Evolutionary conservation across 2,797 vertebrate species (phyloP).

Genomic region (Pseudochromis fuscus): DNA sequence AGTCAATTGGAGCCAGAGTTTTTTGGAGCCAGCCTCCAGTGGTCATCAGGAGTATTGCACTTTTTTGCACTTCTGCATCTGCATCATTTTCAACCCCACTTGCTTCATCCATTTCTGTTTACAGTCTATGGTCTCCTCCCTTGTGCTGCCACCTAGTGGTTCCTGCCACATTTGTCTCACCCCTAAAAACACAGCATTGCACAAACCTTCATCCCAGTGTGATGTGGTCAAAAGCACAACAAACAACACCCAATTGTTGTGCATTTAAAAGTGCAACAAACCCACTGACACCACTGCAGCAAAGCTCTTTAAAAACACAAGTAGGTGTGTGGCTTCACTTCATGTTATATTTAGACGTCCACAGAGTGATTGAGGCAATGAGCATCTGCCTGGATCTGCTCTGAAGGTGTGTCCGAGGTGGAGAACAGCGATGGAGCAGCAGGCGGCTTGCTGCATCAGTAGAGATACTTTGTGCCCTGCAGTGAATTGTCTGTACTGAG

Average conservation of each 20-base stretch:
- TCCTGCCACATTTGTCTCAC: neutral
- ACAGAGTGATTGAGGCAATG: neutral
- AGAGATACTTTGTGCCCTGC: conserved; percentile 22
- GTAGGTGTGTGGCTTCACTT: too few species aligned
- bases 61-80: too few species aligned
- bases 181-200: neutral
- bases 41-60: too few species aligned
- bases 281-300: neutral
- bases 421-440: conserved; percentile 23
- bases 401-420: neutral
- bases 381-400: too few species aligned
- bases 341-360: neutral
- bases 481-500: neutral
- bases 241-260: neutral
- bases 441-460: conserved; percentile 43
- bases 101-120: too few species aligned
- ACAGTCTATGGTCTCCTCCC: neutral
- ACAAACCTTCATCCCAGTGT: too few species aligned
- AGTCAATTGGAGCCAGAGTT: too few species aligned
- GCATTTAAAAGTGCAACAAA: neutral
- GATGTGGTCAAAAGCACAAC: neutral
- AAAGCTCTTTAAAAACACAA: neutral
- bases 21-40: too few species aligned
- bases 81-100: too few species aligned
- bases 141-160: neutral